Evolutionary conservation across 1,140 invertebrate species (phyloP).

Genomic region (Leptopilina boulardi): DNA sequence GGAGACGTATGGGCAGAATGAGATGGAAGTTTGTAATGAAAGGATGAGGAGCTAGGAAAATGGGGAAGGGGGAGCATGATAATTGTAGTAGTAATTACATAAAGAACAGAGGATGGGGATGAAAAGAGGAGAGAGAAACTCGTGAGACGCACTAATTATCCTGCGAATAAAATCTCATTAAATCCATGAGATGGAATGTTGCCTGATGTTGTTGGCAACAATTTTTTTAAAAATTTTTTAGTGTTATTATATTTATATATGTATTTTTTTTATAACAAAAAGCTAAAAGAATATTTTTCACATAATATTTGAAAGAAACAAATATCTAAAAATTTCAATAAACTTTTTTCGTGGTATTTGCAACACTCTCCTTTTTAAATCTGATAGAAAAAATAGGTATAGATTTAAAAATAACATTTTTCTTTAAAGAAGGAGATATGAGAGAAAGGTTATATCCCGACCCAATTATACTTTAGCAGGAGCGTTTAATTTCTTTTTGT

Average conservation of each 20-base stretch:
- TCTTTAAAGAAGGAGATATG: conserved; percentile 50
- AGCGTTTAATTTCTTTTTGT: conserved; percentile 40
- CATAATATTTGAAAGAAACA: too few species aligned
- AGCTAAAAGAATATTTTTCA: too few species aligned
- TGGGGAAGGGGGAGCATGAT: conserved; percentile 56
- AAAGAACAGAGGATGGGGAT: conserved; percentile 55
- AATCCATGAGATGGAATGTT: conserved; percentile 63
- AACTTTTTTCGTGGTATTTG: too few species aligned
- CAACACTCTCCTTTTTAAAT: too few species aligned
- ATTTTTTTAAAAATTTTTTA: neutral
- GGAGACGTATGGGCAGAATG: conserved; percentile 12
- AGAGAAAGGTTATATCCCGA: conserved; percentile 53
- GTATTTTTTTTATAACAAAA: too few species aligned
- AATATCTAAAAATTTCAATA: too few species aligned
- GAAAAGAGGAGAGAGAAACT: conserved; percentile 55
- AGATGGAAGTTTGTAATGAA: conserved; percentile 23
- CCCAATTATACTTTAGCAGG: conserved; percentile 54
- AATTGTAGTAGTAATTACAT: conserved; percentile 69
- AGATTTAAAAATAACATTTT: conserved; percentile 36
- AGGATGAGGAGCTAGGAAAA: conserved; percentile 37
- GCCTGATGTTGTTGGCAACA: conserved; percentile 59
- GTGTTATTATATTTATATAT: neutral
- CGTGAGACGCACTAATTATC: conserved; percentile 69
- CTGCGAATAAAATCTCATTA: conserved; percentile 70
- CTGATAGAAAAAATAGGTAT: too few species aligned